phyloP scores from a whole-genome alignment of 2,797 vertebrate genomes.

The Clarias pachynema region DNA sequence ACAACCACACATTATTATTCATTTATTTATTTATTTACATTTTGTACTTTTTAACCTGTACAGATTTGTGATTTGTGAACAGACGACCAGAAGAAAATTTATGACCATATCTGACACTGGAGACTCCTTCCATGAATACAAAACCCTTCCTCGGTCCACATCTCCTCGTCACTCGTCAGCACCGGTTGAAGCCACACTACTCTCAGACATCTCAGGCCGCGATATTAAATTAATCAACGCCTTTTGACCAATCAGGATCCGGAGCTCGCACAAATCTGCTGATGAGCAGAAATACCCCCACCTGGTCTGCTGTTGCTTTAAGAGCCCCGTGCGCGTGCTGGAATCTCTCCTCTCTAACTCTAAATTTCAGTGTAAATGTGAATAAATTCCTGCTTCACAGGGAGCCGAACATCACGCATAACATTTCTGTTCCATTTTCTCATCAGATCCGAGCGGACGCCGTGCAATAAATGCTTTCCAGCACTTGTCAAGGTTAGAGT shows the following conservation, averaged over 20 bases:
- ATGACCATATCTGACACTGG: background rate
- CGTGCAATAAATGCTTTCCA: constrained; percentile 13
- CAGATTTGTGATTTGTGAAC: too few relatives aligned
- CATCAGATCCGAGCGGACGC: background rate
- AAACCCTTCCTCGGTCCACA: rapidly evolving
- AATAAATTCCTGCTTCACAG: background rate
- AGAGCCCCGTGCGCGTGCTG: background rate
- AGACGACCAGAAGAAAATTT: too few relatives aligned
- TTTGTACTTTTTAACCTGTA: too few relatives aligned
- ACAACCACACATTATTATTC: too few relatives aligned
- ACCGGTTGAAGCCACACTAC: background rate
- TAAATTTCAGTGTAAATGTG: background rate
- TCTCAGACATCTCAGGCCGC: background rate
- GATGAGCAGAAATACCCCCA: background rate
- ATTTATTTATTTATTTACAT: background rate
- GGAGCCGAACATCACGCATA: background rate
- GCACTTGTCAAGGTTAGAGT: constrained; percentile 31
- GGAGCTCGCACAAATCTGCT: background rate
- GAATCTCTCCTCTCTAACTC: background rate
- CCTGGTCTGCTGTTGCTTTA: background rate
- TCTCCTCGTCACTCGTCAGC: background rate
- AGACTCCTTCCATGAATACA: background rate
- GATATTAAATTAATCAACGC: background rate
- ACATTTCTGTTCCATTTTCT: constrained; percentile 7
- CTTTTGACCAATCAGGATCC: background rate